Evolutionary conservation across 1,140 invertebrate genomes (phyloP).

Genomic region (Heliconius hewitsoni): DNA sequence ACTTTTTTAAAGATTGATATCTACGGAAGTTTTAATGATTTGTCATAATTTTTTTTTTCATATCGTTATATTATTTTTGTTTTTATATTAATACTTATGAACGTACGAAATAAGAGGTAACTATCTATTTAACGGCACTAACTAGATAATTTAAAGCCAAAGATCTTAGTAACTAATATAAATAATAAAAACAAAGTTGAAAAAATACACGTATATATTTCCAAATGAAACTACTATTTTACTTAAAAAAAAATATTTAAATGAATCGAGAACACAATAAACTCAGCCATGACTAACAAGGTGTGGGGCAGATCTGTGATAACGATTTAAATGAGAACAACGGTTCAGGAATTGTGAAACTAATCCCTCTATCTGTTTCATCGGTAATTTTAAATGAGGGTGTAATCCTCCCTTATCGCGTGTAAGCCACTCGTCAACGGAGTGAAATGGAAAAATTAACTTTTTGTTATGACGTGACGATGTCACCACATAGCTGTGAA

Average conservation of each 20-base stretch:
- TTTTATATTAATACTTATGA: neutral
- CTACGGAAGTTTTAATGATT: neutral
- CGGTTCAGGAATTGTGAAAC: constrained; percentile 16
- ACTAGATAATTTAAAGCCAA: no score
- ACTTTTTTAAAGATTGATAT: constrained; percentile 14
- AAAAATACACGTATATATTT: no score
- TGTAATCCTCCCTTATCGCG: constrained; percentile 54
- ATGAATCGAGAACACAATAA: neutral
- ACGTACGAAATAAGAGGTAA: no score
- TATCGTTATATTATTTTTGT: neutral
- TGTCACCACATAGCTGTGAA: neutral
- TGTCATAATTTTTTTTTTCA: neutral
- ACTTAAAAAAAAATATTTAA: neutral
- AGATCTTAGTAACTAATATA: no score
- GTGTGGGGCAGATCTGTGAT: constrained; percentile 28
- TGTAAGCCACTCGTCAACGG: constrained; percentile 59
- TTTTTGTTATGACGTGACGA: constrained; percentile 25
- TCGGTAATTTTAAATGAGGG: constrained; percentile 56
- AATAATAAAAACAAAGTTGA: no score
- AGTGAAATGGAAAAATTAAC: constrained; percentile 37
- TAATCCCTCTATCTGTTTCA: constrained; percentile 41
- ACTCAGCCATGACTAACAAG: constrained; percentile 30
- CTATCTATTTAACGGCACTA: no score
- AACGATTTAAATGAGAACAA: constrained; percentile 35
- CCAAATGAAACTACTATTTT: no score